Percentiles rank a stretch among this genome's conserved stretches.
These are phyloP conservation scores for Hippasteria phrygiana DNA, from an alignment of 53 echinoderm and acorn worm genomes.

Conservation along the genomic window DNA sequence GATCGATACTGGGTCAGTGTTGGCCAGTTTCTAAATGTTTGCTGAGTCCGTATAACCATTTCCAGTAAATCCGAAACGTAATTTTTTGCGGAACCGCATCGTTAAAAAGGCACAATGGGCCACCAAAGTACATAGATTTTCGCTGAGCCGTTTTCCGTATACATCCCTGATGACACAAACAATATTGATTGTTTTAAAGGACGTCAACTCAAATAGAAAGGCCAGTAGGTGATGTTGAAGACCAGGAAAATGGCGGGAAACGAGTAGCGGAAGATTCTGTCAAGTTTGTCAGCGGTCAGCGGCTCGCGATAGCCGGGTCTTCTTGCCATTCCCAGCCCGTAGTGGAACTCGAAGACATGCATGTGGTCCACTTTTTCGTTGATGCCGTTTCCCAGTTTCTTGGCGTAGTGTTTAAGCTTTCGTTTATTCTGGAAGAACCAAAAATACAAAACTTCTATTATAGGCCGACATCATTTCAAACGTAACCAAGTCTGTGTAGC, in stretches of 20 bases:
- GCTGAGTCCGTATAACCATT: too few relatives aligned
- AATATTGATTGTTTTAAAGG: not conserved
- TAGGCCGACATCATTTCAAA: too few relatives aligned
- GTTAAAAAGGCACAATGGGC: too few relatives aligned
- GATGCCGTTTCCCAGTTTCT: constrained; percentile 58
- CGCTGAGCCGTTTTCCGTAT: too few relatives aligned
- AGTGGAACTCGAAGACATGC: constrained; percentile 54
- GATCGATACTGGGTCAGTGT: too few relatives aligned
- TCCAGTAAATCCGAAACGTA: too few relatives aligned
- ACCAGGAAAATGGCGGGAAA: constrained; percentile 22
- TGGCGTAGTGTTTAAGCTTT: constrained; percentile 45
- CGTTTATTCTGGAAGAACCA: constrained; percentile 55
- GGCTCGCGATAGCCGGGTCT: constrained; percentile 58
- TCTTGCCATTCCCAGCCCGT: constrained; percentile 18
- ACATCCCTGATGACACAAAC: too few relatives aligned
- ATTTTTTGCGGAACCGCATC: too few relatives aligned
- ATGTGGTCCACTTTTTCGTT: constrained; percentile 38
- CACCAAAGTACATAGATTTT: too few relatives aligned
- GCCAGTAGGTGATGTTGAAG: constrained; percentile 49
- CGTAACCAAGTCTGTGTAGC: too few relatives aligned
- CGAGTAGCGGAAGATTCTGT: constrained; percentile 18
- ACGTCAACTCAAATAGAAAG: constrained; percentile 38
- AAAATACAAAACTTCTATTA: too few relatives aligned
- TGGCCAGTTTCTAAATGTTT: too few relatives aligned
- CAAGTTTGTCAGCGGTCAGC: constrained; percentile 47